phyloP scores from a whole-genome alignment of 2,797 vertebrate genomes.

The Lepilemur ruficaudatus region DNA sequence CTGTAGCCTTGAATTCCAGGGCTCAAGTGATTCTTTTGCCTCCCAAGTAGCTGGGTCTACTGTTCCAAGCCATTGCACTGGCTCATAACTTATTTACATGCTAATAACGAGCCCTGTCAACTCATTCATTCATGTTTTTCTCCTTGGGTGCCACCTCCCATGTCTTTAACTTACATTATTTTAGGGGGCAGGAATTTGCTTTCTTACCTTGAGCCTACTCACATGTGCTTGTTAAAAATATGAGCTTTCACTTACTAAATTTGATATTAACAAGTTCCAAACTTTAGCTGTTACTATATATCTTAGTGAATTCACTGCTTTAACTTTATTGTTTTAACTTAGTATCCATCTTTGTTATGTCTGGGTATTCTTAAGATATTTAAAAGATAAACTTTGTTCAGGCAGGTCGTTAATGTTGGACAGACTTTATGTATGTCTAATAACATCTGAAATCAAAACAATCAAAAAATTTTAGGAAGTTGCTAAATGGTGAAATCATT shows the following conservation, averaged over 20 bases:
- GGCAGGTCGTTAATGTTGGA: neutral
- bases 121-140: neutral
- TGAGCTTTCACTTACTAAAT: neutral
- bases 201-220: neutral
- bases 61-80: neutral
- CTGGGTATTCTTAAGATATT: neutral
- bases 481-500: neutral
- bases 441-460: neutral
- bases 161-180: neutral
- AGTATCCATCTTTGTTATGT: neutral
- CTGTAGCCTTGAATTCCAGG: neutral
- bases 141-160: neutral
- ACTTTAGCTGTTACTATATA: neutral
- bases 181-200: neutral
- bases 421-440: neutral
- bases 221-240: constrained; percentile 16
- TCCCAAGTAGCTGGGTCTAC: neutral
- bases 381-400: constrained; percentile 16
- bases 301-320: neutral
- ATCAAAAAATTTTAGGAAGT: neutral
- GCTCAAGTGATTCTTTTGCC: neutral
- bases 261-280: neutral
- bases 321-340: neutral
- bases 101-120: neutral
- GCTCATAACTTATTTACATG: neutral